Percentiles rank a stretch among this genome's conserved stretches.
phyloP scores from a whole-genome alignment of 2,113 vertebrate species.

The Dasyprocta punctata region DNA sequence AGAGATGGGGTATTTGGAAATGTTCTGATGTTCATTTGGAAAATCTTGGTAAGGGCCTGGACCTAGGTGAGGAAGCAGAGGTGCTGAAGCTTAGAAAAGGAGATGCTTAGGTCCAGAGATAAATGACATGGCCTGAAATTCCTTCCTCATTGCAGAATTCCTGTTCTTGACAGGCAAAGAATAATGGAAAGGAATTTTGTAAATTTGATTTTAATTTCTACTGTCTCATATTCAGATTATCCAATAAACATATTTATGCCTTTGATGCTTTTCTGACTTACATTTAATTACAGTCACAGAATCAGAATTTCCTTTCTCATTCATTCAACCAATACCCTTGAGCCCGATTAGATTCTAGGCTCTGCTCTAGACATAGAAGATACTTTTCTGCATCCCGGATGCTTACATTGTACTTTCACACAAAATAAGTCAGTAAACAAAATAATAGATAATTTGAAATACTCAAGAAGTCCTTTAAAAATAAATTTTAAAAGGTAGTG shows the following conservation, averaged over 20 bases:
- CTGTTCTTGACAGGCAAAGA: neutral
- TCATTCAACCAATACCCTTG: neutral
- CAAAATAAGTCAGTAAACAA: neutral
- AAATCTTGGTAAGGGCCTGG: neutral
- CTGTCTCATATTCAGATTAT: neutral
- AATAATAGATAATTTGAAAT: constrained; percentile 1
- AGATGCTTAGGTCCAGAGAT: neutral
- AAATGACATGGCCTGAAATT: neutral
- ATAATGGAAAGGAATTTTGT: neutral
- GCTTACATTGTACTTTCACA: neutral
- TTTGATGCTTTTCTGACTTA: neutral
- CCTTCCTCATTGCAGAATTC: neutral
- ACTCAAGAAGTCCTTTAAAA: neutral
- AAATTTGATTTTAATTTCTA: constrained; percentile 30
- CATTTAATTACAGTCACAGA: neutral
- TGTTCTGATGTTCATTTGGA: neutral
- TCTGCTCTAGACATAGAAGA: neutral
- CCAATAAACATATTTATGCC: neutral
- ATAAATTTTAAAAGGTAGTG: neutral
- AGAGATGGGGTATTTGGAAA: neutral
- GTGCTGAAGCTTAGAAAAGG: neutral
- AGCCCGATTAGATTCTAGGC: neutral
- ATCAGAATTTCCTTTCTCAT: neutral
- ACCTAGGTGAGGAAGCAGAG: neutral
- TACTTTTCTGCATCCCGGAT: neutral